A percentile compares a stretch with the other conserved stretches of the same genome.
Evolutionary conservation across 2,113 vertebrate genomes (phyloP).

Genomic region (Tupaia tana): DNA sequence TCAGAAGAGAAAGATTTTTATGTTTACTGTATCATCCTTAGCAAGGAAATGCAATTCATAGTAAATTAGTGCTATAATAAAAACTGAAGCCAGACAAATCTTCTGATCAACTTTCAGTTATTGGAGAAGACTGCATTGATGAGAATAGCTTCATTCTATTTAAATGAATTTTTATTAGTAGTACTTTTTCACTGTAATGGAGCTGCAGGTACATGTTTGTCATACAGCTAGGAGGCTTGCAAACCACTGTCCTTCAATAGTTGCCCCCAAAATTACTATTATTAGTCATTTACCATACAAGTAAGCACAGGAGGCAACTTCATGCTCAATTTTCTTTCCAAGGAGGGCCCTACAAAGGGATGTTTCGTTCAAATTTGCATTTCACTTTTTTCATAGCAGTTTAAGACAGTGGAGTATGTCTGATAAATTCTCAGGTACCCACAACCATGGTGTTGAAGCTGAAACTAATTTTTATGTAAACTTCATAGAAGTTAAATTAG

Average conservation of each 20-base stretch:
- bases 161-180: background rate
- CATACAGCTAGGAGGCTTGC: background rate
- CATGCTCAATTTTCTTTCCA: background rate
- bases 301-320: background rate
- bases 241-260: background rate
- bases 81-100: background rate
- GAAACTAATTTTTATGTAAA: constrained; percentile 70
- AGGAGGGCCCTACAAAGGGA: background rate
- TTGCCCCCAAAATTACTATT: background rate
- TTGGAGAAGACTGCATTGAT: background rate
- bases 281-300: background rate
- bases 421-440: background rate
- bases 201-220: background rate
- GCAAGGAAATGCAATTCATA: background rate
- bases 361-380: background rate
- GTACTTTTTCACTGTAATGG: background rate
- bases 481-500: constrained; percentile 55
- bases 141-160: background rate
- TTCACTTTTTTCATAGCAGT: background rate
- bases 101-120: background rate
- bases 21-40: background rate
- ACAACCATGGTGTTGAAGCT: constrained; percentile 28
- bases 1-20: background rate
- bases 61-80: constrained; percentile 12
- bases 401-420: constrained; percentile 1